phyloP scores from a whole-genome alignment of 2,797 vertebrate species.

The Cyprinodon diabolis region DNA sequence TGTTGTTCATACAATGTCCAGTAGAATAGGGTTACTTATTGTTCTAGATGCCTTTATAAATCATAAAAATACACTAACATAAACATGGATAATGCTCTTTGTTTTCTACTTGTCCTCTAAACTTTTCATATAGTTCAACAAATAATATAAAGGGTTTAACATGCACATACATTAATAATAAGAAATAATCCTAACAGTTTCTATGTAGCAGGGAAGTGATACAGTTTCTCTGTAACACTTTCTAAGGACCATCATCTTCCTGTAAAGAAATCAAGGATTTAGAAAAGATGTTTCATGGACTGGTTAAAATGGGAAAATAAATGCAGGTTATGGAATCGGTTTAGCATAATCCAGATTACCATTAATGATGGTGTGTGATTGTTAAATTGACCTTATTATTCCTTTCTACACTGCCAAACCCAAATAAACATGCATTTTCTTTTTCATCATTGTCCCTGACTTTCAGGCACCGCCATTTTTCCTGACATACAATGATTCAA shows the following conservation, averaged over 20 bases:
- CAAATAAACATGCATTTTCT: not conserved
- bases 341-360: too few relatives aligned
- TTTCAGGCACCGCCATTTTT: not conserved
- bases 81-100: too few relatives aligned
- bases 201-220: not conserved
- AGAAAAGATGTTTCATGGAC: too few relatives aligned
- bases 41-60: too few relatives aligned
- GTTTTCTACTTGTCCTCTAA: not conserved
- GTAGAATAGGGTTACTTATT: too few relatives aligned
- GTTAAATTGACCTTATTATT: not conserved
- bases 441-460: not conserved
- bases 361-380: not conserved
- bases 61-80: too few relatives aligned
- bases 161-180: too few relatives aligned
- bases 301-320: not conserved
- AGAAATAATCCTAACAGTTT: not conserved
- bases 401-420: not conserved
- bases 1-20: too few relatives aligned
- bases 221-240: not conserved
- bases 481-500: not conserved
- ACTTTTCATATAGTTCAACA: not conserved
- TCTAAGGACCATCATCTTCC: not conserved
- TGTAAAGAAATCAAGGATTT: not conserved
- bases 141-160: not conserved
- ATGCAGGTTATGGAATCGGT: too few relatives aligned